A percentile compares a stretch with the other conserved stretches of the same genome.
Evolutionary conservation across 2,797 vertebrate species (phyloP).

Genomic region (Mormyrops boulengeri): DNA sequence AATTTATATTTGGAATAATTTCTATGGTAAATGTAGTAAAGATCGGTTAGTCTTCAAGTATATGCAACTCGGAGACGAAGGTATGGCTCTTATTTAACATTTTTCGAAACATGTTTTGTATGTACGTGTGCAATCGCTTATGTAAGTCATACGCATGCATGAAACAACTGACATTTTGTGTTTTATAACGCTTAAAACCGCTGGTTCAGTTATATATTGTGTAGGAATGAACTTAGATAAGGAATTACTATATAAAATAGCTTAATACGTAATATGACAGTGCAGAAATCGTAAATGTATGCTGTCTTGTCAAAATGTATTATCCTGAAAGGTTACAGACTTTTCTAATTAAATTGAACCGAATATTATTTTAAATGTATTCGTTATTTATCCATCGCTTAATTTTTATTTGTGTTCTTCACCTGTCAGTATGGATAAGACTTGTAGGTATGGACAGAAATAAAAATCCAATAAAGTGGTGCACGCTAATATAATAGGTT

Average conservation of each 20-base stretch:
- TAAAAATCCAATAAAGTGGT: neutral
- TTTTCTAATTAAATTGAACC: neutral
- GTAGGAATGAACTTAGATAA: neutral
- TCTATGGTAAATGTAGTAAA: neutral
- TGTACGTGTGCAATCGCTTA: neutral
- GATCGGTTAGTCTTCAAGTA: neutral
- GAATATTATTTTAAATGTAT: neutral
- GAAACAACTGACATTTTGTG: neutral
- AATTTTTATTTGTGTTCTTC: neutral
- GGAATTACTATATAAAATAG: neutral
- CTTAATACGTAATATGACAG: neutral
- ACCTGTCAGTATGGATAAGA: neutral
- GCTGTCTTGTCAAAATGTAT: neutral
- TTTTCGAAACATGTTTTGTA: neutral
- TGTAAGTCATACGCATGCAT: neutral
- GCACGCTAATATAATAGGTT: neutral
- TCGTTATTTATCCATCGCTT: neutral
- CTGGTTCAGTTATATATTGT: neutral
- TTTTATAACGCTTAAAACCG: neutral
- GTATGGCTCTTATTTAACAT: neutral
- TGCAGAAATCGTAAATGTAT: neutral
- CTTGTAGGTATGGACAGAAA: neutral
- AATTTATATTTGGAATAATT: neutral
- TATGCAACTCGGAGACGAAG: neutral
- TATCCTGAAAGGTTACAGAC: neutral